Conservation (phyloP, 30 jellyfish, hydroid and myxozoan genomes). For the Chrysaora quinquecirrha region DNA sequence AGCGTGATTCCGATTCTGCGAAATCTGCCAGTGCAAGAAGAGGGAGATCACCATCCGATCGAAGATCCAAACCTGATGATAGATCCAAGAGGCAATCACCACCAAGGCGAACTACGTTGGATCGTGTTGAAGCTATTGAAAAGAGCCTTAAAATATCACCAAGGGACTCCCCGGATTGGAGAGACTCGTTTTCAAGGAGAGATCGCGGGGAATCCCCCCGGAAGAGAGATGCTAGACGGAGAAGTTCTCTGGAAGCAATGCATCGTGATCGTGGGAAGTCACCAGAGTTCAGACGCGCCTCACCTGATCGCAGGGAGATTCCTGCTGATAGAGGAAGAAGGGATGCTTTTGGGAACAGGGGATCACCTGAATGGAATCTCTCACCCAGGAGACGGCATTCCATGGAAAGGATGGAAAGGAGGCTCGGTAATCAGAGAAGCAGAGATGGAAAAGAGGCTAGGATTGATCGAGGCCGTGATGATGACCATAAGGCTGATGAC, state of each 20-base stretch:
- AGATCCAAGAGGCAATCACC: slow-evolving; percentile 38
- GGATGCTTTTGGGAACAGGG: slow-evolving; percentile 26
- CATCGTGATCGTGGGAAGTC: slow-evolving; percentile 24
- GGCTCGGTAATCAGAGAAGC: slow-evolving; percentile 42
- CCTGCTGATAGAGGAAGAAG: slow-evolving; percentile 44
- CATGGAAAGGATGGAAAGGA: slow-evolving; percentile 29
- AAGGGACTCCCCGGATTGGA: slow-evolving; percentile 61
- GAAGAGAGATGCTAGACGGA: slow-evolving; percentile 25
- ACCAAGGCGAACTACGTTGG: slow-evolving; percentile 9
- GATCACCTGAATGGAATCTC: slow-evolving; percentile 42
- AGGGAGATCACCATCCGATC: slow-evolving; percentile 46
- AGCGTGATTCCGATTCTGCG: slow-evolving; percentile 27
- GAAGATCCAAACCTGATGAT: slow-evolving; percentile 20
- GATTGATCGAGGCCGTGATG: slow-evolving; percentile 33
- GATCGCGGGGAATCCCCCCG: slow-evolving; percentile 57
- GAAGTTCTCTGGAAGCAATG: slow-evolving; percentile 42
- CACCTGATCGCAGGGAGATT: slow-evolving; percentile 38
- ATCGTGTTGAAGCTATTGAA: slow-evolving; percentile 24
- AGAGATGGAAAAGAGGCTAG: slow-evolving; percentile 46
- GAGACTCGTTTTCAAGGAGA: slow-evolving; percentile 26
- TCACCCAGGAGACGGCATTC: slow-evolving; percentile 58
- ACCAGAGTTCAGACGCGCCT: slow-evolving; percentile 57
- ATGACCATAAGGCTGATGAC: background rate
- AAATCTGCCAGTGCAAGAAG: slow-evolving; percentile 17
- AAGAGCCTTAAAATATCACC: slow-evolving; percentile 63